Conservation (phyloP, 2,888 invertebrate species). For the Apotomis turbidana region DNA sequence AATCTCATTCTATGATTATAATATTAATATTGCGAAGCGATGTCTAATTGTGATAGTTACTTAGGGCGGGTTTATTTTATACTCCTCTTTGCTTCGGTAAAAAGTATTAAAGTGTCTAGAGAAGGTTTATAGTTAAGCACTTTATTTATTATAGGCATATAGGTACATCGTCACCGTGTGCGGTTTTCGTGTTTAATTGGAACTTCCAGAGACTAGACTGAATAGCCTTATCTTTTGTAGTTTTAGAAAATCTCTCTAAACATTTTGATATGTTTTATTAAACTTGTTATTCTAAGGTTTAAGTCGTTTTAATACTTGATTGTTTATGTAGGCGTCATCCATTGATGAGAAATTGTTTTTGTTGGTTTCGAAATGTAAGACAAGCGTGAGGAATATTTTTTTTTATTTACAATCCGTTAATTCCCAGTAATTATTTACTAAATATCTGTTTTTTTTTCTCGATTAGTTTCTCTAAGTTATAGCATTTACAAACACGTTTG, state of each 20-base stretch:
- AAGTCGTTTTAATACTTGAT: slow-evolving; percentile 29
- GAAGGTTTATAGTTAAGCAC: slow-evolving; percentile 18
- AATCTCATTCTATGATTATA: slow-evolving; percentile 43
- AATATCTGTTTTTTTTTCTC: slow-evolving; percentile 4
- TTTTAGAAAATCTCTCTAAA: slow-evolving; percentile 36
- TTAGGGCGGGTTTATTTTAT: slow-evolving; percentile 35
- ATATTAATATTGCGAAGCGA: slow-evolving; percentile 47
- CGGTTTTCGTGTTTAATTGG: slow-evolving; percentile 33
- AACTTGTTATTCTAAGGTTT: slow-evolving; percentile 22
- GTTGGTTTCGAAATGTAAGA: slow-evolving; percentile 16
- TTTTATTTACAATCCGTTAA: slow-evolving; percentile 18
- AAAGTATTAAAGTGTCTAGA: slow-evolving; percentile 37
- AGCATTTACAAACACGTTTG: slow-evolving; percentile 33
- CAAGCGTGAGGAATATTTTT: neutral
- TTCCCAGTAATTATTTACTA: slow-evolving; percentile 3
- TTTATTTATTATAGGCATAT: slow-evolving; percentile 30
- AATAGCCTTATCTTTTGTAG: slow-evolving; percentile 38
- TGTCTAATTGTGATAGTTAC: slow-evolving; percentile 48
- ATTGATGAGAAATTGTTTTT: slow-evolving; percentile 21
- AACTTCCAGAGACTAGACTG: slow-evolving; percentile 39
- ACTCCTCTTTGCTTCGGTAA: slow-evolving; percentile 12
- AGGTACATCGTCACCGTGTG: slow-evolving; percentile 21
- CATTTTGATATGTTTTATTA: slow-evolving; percentile 30
- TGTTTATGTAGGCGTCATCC: slow-evolving; percentile 12
- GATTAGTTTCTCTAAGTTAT: slow-evolving; percentile 21